Evolutionary conservation across 2,888 invertebrate genomes (phyloP).

Genomic region (Dolomedes plantarius): DNA sequence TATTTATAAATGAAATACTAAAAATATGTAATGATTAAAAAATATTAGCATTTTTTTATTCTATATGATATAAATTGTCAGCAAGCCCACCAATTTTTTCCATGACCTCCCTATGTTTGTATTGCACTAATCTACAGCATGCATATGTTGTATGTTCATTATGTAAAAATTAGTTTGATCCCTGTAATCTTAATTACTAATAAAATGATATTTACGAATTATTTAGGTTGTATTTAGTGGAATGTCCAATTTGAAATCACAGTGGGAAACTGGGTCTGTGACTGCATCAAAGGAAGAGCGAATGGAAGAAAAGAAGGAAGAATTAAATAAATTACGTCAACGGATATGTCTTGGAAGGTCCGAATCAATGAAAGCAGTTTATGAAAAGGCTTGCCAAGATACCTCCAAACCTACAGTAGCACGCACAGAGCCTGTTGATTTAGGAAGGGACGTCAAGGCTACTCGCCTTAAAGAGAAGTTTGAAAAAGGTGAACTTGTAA

Average conservation of each 20-base stretch:
- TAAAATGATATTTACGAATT: too few species aligned
- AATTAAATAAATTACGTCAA: conserved; percentile 90
- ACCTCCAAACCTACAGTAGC: conserved; percentile 78
- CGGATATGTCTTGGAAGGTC: conserved; percentile 80
- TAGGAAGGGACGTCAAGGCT: conserved; percentile 72
- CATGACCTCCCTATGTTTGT: too few species aligned
- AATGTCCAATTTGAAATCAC: conserved; percentile 74
- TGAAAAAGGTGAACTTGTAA: conserved; percentile 81
- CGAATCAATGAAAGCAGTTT: conserved; percentile 85
- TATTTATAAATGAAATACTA: too few species aligned
- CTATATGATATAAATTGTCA: too few species aligned
- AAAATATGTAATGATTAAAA: too few species aligned
- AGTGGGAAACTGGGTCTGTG: conserved; percentile 74
- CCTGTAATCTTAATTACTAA: too few species aligned
- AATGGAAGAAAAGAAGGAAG: conserved; percentile 81
- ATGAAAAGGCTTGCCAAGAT: conserved; percentile 87
- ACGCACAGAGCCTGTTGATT: conserved; percentile 78
- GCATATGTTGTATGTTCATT: too few species aligned
- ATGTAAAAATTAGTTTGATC: too few species aligned
- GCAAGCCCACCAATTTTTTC: too few species aligned
- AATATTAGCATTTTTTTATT: too few species aligned
- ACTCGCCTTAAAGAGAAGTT: conserved; percentile 74
- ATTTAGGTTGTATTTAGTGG: conserved; percentile 72
- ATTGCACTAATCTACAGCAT: too few species aligned
- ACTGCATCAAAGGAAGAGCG: conserved; percentile 59